A percentile compares a stretch with the other conserved stretches of the same genome.
These are phyloP conservation scores for Elephantulus edwardii DNA, from an alignment of 2,113 vertebrate genomes.

Conservation along the genomic window DNA sequence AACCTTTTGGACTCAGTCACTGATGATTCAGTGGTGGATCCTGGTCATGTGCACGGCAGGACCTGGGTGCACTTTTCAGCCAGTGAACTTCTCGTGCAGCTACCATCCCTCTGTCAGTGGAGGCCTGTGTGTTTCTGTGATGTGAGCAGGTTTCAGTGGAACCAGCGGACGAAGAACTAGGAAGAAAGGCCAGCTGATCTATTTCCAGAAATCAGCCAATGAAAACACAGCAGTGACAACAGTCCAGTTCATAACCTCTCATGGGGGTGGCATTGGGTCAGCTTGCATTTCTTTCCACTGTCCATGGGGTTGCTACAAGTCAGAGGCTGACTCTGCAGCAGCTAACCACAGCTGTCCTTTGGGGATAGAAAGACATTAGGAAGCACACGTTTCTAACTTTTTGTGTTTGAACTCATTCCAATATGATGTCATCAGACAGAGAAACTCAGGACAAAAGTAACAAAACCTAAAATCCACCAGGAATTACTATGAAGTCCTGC, in stretches of 20 bases:
- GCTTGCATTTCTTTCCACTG: neutral
- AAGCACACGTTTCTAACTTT: conserved; percentile 2
- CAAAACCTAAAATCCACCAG: conserved; percentile 26
- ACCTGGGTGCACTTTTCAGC: neutral
- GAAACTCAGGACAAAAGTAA: conserved; percentile 25
- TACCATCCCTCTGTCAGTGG: neutral
- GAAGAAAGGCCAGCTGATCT: neutral
- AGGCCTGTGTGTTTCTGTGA: neutral
- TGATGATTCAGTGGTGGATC: neutral
- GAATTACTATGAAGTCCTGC: neutral
- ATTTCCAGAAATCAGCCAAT: neutral
- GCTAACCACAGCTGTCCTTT: neutral
- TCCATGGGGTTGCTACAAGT: neutral
- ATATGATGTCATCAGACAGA: conserved; percentile 26
- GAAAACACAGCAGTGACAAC: neutral
- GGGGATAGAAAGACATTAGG: neutral
- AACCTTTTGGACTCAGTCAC: neutral
- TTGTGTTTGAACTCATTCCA: neutral
- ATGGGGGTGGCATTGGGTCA: neutral
- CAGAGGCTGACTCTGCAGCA: neutral
- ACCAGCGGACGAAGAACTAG: neutral
- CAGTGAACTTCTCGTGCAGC: neutral
- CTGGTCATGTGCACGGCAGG: neutral
- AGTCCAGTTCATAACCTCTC: neutral
- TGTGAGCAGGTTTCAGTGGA: neutral